Conservation (phyloP, 1,140 invertebrate genomes). For the Dendrolimus punctatus region DNA sequence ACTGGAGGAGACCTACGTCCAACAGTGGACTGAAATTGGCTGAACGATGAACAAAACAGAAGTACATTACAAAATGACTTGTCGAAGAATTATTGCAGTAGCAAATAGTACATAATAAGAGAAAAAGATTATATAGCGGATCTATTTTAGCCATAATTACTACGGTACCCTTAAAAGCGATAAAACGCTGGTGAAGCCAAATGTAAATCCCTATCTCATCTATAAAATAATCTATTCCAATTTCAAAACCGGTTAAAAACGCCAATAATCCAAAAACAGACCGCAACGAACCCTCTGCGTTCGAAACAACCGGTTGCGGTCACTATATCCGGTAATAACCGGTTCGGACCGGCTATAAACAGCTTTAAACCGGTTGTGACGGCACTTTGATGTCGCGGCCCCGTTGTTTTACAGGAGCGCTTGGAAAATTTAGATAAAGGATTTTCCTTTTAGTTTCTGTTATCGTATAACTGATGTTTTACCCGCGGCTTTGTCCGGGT, state of each 20-base stretch:
- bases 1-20: too few species aligned
- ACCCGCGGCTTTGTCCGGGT: background rate
- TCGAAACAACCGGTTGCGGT: conserved; percentile 4
- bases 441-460: conserved; percentile 1
- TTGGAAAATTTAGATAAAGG: background rate
- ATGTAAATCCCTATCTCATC: too few species aligned
- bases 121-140: too few species aligned
- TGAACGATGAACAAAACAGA: too few species aligned
- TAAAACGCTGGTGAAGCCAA: too few species aligned
- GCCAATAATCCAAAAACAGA: background rate
- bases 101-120: too few species aligned
- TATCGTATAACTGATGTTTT: background rate
- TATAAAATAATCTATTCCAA: too few species aligned
- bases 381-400: conserved; percentile 3
- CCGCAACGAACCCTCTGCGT: conserved; percentile 6
- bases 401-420: background rate
- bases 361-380: conserved; percentile 3
- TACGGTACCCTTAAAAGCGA: too few species aligned
- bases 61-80: too few species aligned
- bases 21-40: too few species aligned
- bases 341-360: conserved; percentile 3
- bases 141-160: too few species aligned
- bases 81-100: too few species aligned
- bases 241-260: background rate
- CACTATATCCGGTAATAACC: conserved; percentile 20